Evolutionary conservation across 2,113 vertebrate genomes (phyloP).

Genomic region (Toxostoma redivivum): DNA sequence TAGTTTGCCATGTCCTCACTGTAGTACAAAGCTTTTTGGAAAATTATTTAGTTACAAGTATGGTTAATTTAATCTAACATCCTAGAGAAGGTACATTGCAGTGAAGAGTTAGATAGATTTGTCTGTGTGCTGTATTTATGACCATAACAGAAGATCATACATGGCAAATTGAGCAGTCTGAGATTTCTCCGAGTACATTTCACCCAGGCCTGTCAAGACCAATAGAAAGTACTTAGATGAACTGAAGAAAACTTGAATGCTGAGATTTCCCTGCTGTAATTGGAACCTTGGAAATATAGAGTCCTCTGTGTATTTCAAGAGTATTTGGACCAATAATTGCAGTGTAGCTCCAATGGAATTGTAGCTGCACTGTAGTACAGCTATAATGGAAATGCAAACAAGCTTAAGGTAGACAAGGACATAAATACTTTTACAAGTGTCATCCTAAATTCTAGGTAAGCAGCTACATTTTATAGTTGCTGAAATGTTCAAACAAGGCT

Average conservation of each 20-base stretch:
- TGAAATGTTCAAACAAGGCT: background rate
- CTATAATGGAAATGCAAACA: background rate
- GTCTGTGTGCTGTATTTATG: background rate
- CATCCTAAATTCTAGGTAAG: background rate
- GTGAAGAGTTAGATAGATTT: background rate
- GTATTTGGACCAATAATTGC: background rate
- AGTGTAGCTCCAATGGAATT: background rate
- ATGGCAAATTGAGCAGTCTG: background rate
- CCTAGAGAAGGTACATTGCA: fast-evolving
- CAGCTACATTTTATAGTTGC: background rate
- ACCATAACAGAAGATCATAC: background rate
- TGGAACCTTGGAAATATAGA: background rate
- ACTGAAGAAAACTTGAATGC: background rate
- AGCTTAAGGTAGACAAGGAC: background rate
- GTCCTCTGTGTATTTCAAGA: background rate
- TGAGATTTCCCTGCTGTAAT: background rate
- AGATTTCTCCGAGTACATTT: background rate
- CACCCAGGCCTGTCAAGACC: background rate
- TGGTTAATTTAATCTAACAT: background rate
- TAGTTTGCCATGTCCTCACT: background rate
- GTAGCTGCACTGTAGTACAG: background rate
- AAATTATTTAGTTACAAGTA: background rate
- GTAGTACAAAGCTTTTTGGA: background rate
- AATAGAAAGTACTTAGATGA: background rate
- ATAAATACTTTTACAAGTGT: background rate